phyloP scores from a whole-genome alignment of 2,888 invertebrate genomes.

The Lottia gigantea region DNA sequence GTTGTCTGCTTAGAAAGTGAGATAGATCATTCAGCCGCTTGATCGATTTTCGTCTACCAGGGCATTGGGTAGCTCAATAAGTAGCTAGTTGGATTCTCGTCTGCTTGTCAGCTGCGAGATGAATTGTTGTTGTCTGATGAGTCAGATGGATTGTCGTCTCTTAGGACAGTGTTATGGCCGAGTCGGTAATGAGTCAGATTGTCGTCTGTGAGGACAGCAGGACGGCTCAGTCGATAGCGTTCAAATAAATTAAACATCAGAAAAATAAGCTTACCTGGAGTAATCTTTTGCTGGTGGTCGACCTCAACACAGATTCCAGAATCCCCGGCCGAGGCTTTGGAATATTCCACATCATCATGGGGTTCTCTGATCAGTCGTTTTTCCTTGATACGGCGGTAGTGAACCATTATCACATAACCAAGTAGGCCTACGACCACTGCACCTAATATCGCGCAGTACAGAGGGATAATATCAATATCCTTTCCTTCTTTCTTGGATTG shows the following conservation, averaged over 20 bases:
- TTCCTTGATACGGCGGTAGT: constrained; percentile 48
- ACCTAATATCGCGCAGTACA: constrained; percentile 64
- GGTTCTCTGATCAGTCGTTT: constrained; percentile 45
- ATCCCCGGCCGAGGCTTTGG: constrained; percentile 51
- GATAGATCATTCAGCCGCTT: too few species aligned
- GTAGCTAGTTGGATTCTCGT: too few species aligned
- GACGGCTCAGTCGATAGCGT: too few species aligned
- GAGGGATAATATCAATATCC: constrained; percentile 56
- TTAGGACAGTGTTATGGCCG: too few species aligned
- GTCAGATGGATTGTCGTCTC: too few species aligned
- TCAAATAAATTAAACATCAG: neutral
- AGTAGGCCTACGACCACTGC: constrained; percentile 62
- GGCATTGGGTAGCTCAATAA: too few species aligned
- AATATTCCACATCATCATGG: constrained; percentile 55
- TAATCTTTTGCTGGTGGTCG: constrained; percentile 47
- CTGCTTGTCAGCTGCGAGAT: too few species aligned
- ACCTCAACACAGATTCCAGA: constrained; percentile 57
- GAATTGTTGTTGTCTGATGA: too few species aligned
- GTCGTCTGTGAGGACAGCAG: too few species aligned
- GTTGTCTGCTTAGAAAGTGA: too few species aligned
- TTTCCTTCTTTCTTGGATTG: constrained; percentile 26
- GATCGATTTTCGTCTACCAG: too few species aligned
- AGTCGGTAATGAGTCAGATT: too few species aligned
- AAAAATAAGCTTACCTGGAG: constrained; percentile 10
- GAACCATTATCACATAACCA: constrained; percentile 63